Conservation (phyloP, 1,140 invertebrate genomes). For the Listronotus bonariensis region DNA sequence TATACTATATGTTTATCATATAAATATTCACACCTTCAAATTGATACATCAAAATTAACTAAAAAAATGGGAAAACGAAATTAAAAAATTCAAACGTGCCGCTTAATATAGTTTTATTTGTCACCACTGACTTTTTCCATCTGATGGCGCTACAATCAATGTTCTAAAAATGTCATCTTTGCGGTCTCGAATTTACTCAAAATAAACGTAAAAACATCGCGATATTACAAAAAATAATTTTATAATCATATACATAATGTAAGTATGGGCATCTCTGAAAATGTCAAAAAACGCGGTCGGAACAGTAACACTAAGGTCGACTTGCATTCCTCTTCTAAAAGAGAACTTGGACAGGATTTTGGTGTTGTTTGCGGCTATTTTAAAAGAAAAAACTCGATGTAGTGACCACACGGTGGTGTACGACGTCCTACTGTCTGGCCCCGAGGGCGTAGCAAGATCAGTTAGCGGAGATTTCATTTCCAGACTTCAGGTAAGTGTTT, state of each 20-base stretch:
- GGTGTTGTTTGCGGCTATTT: constrained; percentile 52
- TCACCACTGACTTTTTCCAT: constrained; percentile 6
- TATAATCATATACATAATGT: constrained; percentile 40
- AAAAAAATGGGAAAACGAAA: no score
- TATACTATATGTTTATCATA: no score
- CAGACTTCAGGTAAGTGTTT: constrained; percentile 52
- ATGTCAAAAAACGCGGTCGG: constrained; percentile 49
- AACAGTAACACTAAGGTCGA: constrained; percentile 49
- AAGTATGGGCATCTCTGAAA: constrained; percentile 49
- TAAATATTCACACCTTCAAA: no score
- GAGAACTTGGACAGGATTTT: constrained; percentile 51
- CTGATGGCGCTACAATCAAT: constrained; percentile 14
- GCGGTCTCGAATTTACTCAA: constrained; percentile 7
- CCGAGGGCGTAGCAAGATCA: constrained; percentile 43
- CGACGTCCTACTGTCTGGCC: constrained; percentile 46
- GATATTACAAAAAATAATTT: constrained; percentile 6
- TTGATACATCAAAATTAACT: no score
- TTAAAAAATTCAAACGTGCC: background rate
- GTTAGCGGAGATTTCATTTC: constrained; percentile 51
- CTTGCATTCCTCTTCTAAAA: constrained; percentile 49
- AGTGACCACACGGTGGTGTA: constrained; percentile 43
- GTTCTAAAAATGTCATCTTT: constrained; percentile 20
- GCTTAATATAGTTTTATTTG: constrained; percentile 1
- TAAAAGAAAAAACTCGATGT: constrained; percentile 45
- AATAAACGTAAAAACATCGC: constrained; percentile 19